A percentile compares a stretch with the other conserved stretches of the same genome.
Evolutionary conservation across 2,797 vertebrate genomes (phyloP).

Genomic region (Crotalus adamanteus): DNA sequence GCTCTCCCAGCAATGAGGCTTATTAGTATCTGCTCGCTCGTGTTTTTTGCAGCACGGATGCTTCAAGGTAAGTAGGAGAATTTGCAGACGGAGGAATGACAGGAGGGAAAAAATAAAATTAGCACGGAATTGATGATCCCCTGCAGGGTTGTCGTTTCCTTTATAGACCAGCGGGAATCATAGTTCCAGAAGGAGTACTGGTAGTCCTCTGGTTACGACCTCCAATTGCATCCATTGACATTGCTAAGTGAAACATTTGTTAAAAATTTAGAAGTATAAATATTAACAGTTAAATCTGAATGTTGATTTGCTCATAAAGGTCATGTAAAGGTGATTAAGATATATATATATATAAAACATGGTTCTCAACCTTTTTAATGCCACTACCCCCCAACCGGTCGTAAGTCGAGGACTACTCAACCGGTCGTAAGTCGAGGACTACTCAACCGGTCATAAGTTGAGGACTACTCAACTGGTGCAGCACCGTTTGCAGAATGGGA

Average conservation of each 20-base stretch:
- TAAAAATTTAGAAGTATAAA: not conserved
- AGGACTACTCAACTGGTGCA: too few species aligned
- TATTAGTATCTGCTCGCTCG: not conserved
- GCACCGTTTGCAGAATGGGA: too few species aligned
- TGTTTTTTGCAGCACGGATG: conserved; percentile 31
- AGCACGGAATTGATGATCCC: too few species aligned
- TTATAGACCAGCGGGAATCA: not conserved
- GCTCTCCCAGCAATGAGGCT: conserved; percentile 52
- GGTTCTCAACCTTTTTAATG: too few species aligned
- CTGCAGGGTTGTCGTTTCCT: not conserved
- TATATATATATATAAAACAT: too few species aligned
- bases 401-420: too few species aligned
- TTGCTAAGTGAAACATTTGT: not conserved
- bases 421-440: too few species aligned
- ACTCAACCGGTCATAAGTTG: too few species aligned
- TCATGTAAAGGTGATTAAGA: too few species aligned
- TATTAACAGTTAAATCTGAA: too few species aligned
- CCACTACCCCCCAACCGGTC: too few species aligned
- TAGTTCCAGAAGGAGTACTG: not conserved
- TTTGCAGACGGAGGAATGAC: not conserved
- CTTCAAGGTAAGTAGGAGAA: conserved; percentile 57
- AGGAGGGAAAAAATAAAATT: not conserved
- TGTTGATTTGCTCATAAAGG: too few species aligned
- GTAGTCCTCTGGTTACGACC: not conserved
- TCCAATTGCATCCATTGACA: not conserved